These are phyloP conservation scores for Elephas maximus DNA, from an alignment of 2,113 vertebrate species.

Conservation along the genomic window DNA sequence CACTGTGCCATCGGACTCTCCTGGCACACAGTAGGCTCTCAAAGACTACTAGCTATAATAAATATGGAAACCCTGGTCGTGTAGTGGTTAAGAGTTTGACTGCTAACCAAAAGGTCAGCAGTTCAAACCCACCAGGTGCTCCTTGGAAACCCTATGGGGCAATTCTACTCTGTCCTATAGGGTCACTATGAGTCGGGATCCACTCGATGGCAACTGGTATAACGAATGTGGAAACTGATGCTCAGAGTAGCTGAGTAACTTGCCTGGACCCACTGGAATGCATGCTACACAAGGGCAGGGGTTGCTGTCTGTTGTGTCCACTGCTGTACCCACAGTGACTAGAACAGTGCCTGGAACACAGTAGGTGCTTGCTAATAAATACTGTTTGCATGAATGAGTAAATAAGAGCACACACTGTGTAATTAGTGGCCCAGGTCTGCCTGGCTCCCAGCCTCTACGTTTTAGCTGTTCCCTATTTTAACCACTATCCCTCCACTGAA, in stretches of 20 bases:
- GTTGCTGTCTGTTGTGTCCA: neutral
- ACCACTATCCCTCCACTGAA: neutral
- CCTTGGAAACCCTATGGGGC: too few species aligned
- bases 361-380: neutral
- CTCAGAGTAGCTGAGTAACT: neutral
- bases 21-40: neutral
- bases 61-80: neutral
- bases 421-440: neutral
- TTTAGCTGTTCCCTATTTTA: neutral
- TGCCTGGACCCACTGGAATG: too few species aligned
- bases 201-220: neutral
- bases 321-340: neutral
- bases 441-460: neutral
- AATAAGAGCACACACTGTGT: neutral
- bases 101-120: too few species aligned
- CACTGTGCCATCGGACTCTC: too few species aligned
- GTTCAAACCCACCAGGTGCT: too few species aligned
- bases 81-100: too few species aligned
- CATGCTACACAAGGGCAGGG: neutral
- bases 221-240: neutral
- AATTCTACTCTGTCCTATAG: too few species aligned
- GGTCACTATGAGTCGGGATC: too few species aligned
- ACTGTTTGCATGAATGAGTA: too few species aligned
- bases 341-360: neutral
- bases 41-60: accelerated